Evolutionary conservation across 2,888 invertebrate species (phyloP), one percentile per base, ranked within the genome.

Genomic region (Lagria hirta): DNA sequence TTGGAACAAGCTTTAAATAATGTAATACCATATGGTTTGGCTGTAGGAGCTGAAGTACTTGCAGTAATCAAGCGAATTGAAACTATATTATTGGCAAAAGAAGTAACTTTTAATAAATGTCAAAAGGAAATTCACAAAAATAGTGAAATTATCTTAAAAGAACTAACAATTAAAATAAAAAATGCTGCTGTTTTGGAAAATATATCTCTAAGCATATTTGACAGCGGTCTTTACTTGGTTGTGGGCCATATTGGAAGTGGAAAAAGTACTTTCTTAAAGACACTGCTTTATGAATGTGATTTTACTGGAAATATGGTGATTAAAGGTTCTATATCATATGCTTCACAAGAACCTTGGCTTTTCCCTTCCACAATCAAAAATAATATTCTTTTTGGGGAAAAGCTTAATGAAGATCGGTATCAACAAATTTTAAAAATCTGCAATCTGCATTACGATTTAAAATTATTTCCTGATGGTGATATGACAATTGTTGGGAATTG

Each of bases 1-100:
- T 73, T 95, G 43, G 78, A 90, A 17, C 83, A 87, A 57, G 84
- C 88, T 7, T 86, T 95, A 83, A 90, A 89, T 0, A 84, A 92
- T 7, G 88, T 88, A 71, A 88, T 95, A 58, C 94, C 96, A 0
- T 84, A 86, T 73, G 87, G 84, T 28, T 83, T 93, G 52, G 83
- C 86, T 1, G 84, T 86, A 73, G 77, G 85, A 24, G 86, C 90
- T 0, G 92, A 94, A 73, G 81, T 84, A 0, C 71, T 79, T 16
- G 86, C 92, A 30, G 84, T 88, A 2, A 78, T 88, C 42, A 78
- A 77, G 44, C 77, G 92, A 44, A 74, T 92, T 14, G 40, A 45
- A 7, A n/a, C n/a, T n/a, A n/a, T n/a, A n/a, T n/a, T n/a, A n/a
- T n/a, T n/a, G n/a, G n/a, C n/a, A n/a, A n/a, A n/a, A n/a, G n/a